Conservation (phyloP, 2,888 invertebrate species). For the Halictus ligatus region DNA sequence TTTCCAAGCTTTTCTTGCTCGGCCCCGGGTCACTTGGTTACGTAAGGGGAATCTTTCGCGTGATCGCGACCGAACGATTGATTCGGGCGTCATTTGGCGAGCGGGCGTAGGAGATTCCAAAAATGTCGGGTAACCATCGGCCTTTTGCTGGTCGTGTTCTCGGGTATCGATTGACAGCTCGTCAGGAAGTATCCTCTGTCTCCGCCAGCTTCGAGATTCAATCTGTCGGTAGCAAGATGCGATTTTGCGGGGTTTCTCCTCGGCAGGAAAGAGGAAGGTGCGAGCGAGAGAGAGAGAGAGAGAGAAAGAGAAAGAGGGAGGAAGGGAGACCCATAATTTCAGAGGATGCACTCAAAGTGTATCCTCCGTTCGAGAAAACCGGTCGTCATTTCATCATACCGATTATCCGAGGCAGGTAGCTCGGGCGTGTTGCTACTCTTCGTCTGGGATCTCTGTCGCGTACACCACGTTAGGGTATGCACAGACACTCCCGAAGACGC, state of each 20-base stretch:
- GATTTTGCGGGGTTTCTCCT: conserved; percentile 48
- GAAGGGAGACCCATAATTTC: conserved; percentile 57
- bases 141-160: conserved; percentile 37
- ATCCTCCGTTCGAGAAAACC: conserved; percentile 70
- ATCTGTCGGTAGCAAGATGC: conserved; percentile 53
- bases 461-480: background rate
- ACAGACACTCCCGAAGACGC: conserved; percentile 2
- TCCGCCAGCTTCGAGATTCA: conserved; percentile 13
- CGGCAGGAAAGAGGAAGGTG: conserved; percentile 22
- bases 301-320: background rate
- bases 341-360: conserved; percentile 65
- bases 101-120: conserved; percentile 29
- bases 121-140: conserved; percentile 48
- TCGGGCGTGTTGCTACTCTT: conserved; percentile 63
- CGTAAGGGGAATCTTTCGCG: conserved; percentile 12
- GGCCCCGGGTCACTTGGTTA: background rate
- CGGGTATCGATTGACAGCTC: conserved; percentile 46
- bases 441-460: conserved; percentile 35
- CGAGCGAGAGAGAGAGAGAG: background rate
- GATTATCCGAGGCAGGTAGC: conserved; percentile 67
- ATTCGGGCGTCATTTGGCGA: conserved; percentile 53
- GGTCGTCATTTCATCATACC: conserved; percentile 73
- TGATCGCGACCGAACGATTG: background rate
- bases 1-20: background rate
- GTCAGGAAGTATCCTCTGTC: conserved; percentile 47